phyloP scores from a whole-genome alignment of 1,140 invertebrate species.

The Helicoverpa zea region DNA sequence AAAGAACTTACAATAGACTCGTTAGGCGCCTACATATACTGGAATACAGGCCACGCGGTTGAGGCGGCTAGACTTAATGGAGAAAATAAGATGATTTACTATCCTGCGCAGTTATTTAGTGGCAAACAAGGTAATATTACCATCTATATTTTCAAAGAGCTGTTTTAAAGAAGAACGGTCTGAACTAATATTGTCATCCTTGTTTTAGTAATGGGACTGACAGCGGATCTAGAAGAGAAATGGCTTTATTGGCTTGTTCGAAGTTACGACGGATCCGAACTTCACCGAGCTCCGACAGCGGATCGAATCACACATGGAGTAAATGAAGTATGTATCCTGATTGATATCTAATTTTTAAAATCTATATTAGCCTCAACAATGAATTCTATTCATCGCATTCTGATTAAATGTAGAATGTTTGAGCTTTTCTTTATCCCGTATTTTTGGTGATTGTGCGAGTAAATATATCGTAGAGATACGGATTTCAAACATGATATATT shows the following conservation, averaged over 20 bases:
- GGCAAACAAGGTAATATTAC: conserved; percentile 90
- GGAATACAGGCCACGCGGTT: conserved; percentile 94
- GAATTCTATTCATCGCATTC: no score
- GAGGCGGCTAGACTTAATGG: conserved; percentile 93
- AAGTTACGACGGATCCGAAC: conserved; percentile 91
- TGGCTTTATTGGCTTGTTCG: conserved; percentile 93
- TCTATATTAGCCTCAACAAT: no score
- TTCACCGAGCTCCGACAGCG: conserved; percentile 90
- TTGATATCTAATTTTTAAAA: neutral
- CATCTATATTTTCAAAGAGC: neutral
- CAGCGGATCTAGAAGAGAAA: conserved; percentile 91
- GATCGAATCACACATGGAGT: conserved; percentile 80
- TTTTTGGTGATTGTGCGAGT: no score
- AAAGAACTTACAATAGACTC: conserved; percentile 94
- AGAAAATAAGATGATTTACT: conserved; percentile 91
- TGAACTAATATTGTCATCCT: conserved; percentile 44
- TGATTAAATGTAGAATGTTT: no score
- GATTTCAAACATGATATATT: no score
- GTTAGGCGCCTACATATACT: conserved; percentile 93
- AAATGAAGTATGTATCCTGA: conserved; percentile 67
- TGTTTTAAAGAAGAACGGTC: neutral
- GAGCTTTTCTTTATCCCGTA: no score
- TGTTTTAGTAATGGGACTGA: conserved; percentile 92
- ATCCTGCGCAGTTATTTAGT: conserved; percentile 91
- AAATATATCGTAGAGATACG: no score